Evolutionary conservation across 2,113 vertebrate genomes (phyloP).

Genomic region (Ramphastos sulfuratus): DNA sequence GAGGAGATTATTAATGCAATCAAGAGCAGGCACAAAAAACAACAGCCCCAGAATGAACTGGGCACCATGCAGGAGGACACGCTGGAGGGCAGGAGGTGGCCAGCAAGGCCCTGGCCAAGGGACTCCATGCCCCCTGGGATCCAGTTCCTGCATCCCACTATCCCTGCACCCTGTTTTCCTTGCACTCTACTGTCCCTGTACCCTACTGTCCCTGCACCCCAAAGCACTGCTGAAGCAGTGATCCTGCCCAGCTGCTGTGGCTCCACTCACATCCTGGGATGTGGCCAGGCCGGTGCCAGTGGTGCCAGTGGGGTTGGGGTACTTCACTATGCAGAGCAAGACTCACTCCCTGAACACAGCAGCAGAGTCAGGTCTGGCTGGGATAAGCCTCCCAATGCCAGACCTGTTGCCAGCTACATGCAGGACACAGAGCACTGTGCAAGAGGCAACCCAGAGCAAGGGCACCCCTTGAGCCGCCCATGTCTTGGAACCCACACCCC

Average conservation of each 20-base stretch:
- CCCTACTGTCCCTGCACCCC: no score
- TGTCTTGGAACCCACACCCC: background rate
- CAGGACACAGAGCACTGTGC: background rate
- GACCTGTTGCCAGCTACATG: background rate
- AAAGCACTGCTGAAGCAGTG: rapidly evolving
- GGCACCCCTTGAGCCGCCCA: background rate
- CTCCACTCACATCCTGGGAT: background rate
- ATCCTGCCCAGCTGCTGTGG: background rate
- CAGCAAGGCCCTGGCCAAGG: background rate
- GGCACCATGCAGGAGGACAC: background rate
- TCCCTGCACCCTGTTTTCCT: background rate
- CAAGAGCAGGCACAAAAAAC: constrained; percentile 28
- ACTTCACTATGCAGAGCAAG: background rate
- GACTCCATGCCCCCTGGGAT: background rate
- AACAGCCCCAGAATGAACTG: constrained; percentile 12
- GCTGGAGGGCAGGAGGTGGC: background rate
- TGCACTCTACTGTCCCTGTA: no score
- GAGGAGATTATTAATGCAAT: constrained; percentile 66
- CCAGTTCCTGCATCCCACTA: background rate
- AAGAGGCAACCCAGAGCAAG: background rate
- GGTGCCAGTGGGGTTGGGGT: background rate
- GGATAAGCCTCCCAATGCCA: background rate
- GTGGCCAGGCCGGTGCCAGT: background rate
- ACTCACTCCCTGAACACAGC: rapidly evolving
- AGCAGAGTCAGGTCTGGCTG: background rate